A percentile compares a stretch with the other conserved stretches of the same genome.
phyloP scores from a whole-genome alignment of 2,113 vertebrate genomes.

The Azemiops feae region DNA sequence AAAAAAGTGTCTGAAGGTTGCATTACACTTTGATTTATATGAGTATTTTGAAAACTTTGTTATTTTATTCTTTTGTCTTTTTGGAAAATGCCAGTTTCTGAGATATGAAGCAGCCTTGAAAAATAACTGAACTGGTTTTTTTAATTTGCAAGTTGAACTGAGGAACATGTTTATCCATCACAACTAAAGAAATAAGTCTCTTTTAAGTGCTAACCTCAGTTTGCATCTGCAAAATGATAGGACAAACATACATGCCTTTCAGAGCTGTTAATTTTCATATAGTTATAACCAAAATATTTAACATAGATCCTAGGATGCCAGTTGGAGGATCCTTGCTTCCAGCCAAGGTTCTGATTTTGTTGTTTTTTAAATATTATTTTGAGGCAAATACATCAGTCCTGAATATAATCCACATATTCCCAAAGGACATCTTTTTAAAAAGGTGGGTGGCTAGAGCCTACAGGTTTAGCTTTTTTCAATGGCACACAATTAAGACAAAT shows the following conservation, averaged over 20 bases:
- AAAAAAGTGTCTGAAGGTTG: neutral
- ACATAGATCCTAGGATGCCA: neutral
- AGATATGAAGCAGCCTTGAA: neutral
- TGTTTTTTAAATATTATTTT: neutral
- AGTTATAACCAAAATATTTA: neutral
- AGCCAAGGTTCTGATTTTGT: neutral
- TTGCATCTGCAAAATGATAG: neutral
- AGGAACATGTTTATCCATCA: neutral
- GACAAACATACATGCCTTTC: neutral
- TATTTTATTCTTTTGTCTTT: neutral
- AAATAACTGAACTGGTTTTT: neutral
- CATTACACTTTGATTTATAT: neutral
- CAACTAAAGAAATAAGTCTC: neutral
- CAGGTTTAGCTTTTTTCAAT: neutral
- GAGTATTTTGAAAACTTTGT: neutral
- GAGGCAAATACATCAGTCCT: neutral
- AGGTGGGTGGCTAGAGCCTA: neutral
- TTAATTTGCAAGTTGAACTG: neutral
- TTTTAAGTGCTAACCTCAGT: neutral
- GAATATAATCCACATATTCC: neutral
- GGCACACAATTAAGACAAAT: neutral
- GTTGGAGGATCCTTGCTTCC: neutral
- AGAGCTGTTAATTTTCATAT: neutral
- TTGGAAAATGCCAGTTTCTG: neutral
- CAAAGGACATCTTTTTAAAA: neutral